Evolutionary conservation across 2,797 vertebrate species (phyloP).

Genomic region (Corythornis leucogaster): DNA sequence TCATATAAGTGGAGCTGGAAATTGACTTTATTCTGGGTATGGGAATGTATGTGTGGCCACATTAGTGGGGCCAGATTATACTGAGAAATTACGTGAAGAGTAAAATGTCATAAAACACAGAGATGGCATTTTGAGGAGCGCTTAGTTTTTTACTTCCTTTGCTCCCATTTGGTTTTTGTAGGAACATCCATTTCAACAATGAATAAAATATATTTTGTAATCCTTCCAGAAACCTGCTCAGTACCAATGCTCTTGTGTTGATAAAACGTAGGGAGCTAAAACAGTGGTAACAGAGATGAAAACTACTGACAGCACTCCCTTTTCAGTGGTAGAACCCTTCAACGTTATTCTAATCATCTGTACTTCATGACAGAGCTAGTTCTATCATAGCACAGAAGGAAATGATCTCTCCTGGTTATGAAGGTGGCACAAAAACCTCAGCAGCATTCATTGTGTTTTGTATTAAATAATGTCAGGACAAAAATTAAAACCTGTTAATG

Average conservation of each 20-base stretch:
- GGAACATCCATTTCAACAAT: neutral
- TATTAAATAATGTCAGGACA: neutral
- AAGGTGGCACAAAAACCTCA: neutral
- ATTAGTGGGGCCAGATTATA: neutral
- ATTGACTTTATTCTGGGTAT: neutral
- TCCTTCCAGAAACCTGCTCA: neutral
- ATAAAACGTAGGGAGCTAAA: neutral
- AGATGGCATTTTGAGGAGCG: neutral
- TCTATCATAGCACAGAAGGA: neutral
- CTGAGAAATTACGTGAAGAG: neutral
- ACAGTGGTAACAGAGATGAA: neutral
- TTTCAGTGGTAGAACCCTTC: neutral
- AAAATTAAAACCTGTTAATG: neutral
- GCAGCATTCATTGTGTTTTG: neutral
- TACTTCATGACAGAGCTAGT: neutral
- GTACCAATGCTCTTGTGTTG: neutral
- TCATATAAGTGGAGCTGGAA: neutral
- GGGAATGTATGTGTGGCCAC: neutral
- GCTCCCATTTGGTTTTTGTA: neutral
- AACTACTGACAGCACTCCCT: neutral
- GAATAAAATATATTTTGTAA: neutral
- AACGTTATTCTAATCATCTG: neutral
- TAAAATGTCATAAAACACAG: neutral
- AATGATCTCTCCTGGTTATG: neutral
- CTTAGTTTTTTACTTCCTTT: neutral